phyloP scores from a whole-genome alignment of 1,140 invertebrate genomes.

The Drosophila lacertosa region DNA sequence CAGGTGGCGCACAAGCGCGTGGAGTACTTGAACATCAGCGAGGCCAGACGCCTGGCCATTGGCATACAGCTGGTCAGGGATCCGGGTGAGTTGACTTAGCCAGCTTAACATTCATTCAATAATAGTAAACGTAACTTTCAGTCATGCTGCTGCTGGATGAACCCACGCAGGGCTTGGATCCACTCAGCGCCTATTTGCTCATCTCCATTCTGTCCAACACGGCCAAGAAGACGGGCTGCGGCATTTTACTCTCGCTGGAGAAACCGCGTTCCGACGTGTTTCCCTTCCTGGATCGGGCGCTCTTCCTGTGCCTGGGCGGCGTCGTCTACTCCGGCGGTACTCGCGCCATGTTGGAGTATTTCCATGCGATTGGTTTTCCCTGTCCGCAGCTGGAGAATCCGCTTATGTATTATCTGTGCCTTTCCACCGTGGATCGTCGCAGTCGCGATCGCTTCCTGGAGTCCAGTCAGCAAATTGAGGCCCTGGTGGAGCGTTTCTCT shows the following conservation, averaged over 20 bases:
- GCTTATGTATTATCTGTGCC: conserved; percentile 96
- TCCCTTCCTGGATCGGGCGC: conserved; percentile 91
- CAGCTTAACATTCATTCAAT: conserved; percentile 63
- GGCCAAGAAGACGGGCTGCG: conserved; percentile 94
- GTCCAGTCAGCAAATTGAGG: conserved; percentile 96
- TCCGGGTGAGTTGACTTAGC: conserved; percentile 85
- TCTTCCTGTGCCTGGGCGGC: conserved; percentile 94
- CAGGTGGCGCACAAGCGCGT: conserved; percentile 93
- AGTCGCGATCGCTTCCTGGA: conserved; percentile 93
- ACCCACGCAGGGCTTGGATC: conserved; percentile 95
- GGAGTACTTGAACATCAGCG: conserved; percentile 91
- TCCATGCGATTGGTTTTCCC: conserved; percentile 95
- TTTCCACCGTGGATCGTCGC: conserved; percentile 93
- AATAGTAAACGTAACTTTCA: conserved; percentile 56
- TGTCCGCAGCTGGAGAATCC: conserved; percentile 97
- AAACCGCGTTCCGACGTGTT: conserved; percentile 96
- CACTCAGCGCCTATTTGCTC: conserved; percentile 95
- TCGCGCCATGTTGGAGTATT: conserved; percentile 95
- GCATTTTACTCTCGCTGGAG: conserved; percentile 95
- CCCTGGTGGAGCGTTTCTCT: conserved; percentile 95
- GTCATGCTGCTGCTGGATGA: conserved; percentile 94
- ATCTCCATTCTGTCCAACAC: conserved; percentile 96
- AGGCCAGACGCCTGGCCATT: conserved; percentile 93
- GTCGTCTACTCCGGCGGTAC: conserved; percentile 96
- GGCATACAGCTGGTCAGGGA: conserved; percentile 95